Evolutionary conservation across 2,113 vertebrate genomes (phyloP).

Genomic region (Enhydra lutris): DNA sequence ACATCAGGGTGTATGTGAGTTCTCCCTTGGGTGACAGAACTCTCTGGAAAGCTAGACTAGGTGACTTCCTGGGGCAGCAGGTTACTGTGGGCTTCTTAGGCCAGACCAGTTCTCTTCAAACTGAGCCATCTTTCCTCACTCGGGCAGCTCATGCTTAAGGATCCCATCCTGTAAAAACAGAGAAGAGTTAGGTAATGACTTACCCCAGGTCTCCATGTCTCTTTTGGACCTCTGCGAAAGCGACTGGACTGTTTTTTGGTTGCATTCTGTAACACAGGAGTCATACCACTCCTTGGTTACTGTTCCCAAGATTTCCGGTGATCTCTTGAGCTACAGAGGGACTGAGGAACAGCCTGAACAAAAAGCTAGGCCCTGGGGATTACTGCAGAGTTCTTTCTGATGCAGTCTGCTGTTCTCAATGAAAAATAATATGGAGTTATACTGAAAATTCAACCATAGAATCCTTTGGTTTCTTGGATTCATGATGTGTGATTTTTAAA

Average conservation of each 20-base stretch:
- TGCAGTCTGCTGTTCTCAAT: neutral
- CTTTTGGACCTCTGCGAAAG: neutral
- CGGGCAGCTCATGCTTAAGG: neutral
- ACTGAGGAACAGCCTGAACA: neutral
- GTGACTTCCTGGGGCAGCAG: neutral
- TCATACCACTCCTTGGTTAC: neutral
- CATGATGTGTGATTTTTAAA: neutral
- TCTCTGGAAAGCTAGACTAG: neutral
- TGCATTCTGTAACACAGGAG: neutral
- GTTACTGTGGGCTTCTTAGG: neutral
- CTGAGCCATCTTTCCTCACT: neutral
- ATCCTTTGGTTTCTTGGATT: neutral
- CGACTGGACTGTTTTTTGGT: neutral
- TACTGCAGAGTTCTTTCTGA: neutral
- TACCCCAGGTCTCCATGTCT: neutral
- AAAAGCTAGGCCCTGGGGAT: neutral
- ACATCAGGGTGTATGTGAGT: neutral
- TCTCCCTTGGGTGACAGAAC: neutral
- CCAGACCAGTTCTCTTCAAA: neutral
- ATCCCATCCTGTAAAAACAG: neutral
- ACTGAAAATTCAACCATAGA: conserved; percentile 6
- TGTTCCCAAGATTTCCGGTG: neutral
- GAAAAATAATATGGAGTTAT: neutral
- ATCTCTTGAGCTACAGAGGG: neutral
- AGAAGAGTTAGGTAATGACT: neutral